phyloP scores from a whole-genome alignment of 2,797 vertebrate species.

The Gymnocypris eckloni region DNA sequence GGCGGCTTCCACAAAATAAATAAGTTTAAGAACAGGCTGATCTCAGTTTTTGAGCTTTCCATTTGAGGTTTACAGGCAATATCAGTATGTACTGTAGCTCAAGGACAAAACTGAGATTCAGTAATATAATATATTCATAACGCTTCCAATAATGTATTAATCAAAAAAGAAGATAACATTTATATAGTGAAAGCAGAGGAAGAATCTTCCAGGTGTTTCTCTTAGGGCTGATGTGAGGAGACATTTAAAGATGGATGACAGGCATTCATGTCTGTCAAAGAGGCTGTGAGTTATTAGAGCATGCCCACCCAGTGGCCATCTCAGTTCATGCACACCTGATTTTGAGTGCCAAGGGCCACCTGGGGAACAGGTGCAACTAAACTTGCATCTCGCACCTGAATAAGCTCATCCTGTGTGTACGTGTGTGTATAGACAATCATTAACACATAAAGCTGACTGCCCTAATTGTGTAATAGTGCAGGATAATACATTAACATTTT shows the following conservation, averaged over 20 bases:
- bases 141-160: conserved; percentile 6
- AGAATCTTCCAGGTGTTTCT: conserved; percentile 49
- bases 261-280: conserved; percentile 42
- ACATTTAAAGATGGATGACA: conserved; percentile 53
- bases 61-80: neutral
- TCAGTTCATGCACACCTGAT: conserved; percentile 61
- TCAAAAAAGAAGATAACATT: neutral
- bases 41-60: neutral
- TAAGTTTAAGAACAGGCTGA: neutral
- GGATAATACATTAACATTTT: neutral
- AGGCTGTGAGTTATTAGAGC: conserved; percentile 62
- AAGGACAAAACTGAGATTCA: neutral
- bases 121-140: neutral
- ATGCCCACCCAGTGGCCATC: conserved; percentile 49
- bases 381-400: conserved; percentile 56
- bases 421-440: conserved; percentile 32
- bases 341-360: conserved; percentile 60
- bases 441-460: conserved; percentile 17
- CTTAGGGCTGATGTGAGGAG: conserved; percentile 27
- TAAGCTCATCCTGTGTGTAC: conserved; percentile 20
- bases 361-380: conserved; percentile 61
- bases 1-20: neutral
- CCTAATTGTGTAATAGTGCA: conserved; percentile 36
- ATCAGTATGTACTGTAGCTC: neutral
- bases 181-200: neutral